These are phyloP conservation scores for Eupithecia inturbata DNA, from an alignment of 2,888 invertebrate genomes.

Conservation along the genomic window DNA sequence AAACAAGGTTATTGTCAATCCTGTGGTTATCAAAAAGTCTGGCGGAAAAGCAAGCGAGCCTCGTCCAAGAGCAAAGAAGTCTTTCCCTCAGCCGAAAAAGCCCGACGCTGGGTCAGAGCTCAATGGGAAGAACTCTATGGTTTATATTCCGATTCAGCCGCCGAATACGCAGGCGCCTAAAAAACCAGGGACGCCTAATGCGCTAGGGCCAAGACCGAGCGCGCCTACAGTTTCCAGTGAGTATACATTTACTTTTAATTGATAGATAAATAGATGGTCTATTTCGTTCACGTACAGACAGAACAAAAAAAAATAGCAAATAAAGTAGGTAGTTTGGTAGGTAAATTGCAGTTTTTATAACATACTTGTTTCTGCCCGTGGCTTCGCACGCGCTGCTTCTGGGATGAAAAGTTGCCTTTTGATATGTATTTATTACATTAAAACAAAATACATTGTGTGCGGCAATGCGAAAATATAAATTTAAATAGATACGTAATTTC, in stretches of 20 bases:
- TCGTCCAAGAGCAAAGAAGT: constrained; percentile 68
- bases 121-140: constrained; percentile 78
- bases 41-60: constrained; percentile 47
- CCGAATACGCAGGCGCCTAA: constrained; percentile 70
- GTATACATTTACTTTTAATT: constrained; percentile 22
- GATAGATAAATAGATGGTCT: not conserved
- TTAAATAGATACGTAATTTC: too few relatives aligned
- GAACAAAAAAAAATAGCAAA: not conserved
- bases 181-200: constrained; percentile 38
- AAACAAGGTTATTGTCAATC: constrained; percentile 65
- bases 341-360: too few relatives aligned
- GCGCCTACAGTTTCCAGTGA: constrained; percentile 47
- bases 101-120: constrained; percentile 68
- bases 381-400: too few relatives aligned
- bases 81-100: constrained; percentile 73
- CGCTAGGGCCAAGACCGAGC: constrained; percentile 40
- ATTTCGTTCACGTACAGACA: not conserved
- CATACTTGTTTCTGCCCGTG: too few relatives aligned
- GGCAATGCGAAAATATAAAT: too few relatives aligned
- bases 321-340: not conserved
- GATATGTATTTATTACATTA: too few relatives aligned
- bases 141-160: constrained; percentile 79
- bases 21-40: constrained; percentile 48
- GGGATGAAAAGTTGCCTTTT: too few relatives aligned
- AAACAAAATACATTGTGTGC: too few relatives aligned